Percentiles rank a stretch among this genome's conserved stretches.
Conservation (phyloP, 2,888 invertebrate genomes). For the Chironomus tentans region DNA sequence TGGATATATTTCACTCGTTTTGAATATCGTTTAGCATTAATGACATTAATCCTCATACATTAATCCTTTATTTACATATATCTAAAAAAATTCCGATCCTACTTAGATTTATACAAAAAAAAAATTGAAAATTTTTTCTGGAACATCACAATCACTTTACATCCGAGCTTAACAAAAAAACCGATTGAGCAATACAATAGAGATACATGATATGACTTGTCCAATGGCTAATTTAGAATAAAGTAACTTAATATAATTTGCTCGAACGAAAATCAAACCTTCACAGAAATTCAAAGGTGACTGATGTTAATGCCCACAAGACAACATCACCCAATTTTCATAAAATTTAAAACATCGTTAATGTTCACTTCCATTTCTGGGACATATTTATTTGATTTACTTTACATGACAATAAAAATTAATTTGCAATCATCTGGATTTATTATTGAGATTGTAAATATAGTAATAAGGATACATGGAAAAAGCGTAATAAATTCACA, state of each 20-base stretch:
- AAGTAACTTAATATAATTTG: neutral
- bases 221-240: neutral
- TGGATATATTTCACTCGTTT: no score
- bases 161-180: neutral
- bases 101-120: neutral
- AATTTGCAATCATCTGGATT: neutral
- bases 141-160: neutral
- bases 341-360: no score
- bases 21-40: no score
- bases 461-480: neutral
- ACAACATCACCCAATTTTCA: neutral
- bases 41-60: no score
- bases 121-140: neutral
- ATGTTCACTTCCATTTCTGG: no score
- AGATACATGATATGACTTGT: neutral
- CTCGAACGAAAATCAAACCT: neutral
- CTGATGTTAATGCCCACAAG: neutral
- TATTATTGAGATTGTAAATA: neutral
- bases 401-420: no score
- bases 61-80: no score
- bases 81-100: no score
- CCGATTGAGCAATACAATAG: neutral
- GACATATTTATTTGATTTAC: no score
- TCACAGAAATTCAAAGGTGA: neutral
- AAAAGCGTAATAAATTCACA: neutral